Base-by-base conservation (phyloP, 2,113 vertebrate species). In the Oncorhynchus keta region DNA sequence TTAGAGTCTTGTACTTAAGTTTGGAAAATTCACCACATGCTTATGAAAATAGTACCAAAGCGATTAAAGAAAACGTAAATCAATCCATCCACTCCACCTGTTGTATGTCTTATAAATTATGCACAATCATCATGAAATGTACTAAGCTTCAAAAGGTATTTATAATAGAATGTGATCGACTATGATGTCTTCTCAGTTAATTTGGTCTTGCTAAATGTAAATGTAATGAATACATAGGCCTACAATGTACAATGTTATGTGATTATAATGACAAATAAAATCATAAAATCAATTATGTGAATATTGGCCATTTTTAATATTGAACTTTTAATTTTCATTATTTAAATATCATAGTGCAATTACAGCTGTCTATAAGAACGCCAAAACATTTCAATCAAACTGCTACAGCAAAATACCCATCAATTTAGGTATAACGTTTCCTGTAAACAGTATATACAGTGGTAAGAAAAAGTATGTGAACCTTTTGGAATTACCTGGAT, bases 91-190 rank as follows among this genome's bases (percentile, higher is more conserved):
- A 72, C 81, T 69, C 69, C 68, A 74, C 61, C 51, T 75, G 16
- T 67, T 82, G 83, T 84, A 83, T 77, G 75, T 83, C 85, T 64
- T 59, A 70, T 65, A 64, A 16, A 22, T 39, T 1, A 48, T 69
- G 76, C 16, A 76, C 39, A 61, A 64, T 76, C 26, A 39, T 22
- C 24, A 80, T 26, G 68, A 64, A 64, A 12, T 70, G 77, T 80
- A 81, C n/a, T 62, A 5, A n/a, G 9, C 18, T 62, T 62, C 59
- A 62, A 68, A 24, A 78, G 65, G 71, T 65, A 24, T 83, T 82
- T 83, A 28, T 84, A 67, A 76, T 75, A 82, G 68, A 88, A 85
- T 79, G 78, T 87, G 49, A 75, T 81, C 76, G 77, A 83, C 57
- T 70, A 1, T 45, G 57, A 81, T 86, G 74, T 84, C 45, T 78